Base-by-base conservation (phyloP, 2,797 vertebrate genomes). In the Odontamblyopus lacepedii region DNA sequence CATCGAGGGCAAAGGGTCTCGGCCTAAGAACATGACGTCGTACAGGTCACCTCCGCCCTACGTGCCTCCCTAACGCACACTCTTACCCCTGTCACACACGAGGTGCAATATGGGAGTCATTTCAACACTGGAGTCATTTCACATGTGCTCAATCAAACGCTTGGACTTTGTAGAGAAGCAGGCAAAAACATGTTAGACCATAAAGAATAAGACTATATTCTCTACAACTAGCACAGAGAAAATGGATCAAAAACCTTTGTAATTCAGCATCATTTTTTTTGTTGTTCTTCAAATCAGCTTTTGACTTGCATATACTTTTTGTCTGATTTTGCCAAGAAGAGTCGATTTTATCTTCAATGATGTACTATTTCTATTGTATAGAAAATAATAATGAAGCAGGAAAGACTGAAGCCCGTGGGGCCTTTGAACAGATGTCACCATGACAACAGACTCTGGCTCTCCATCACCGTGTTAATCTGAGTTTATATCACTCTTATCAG, bases 11-110 rank as follows among this genome's bases (percentile, higher is more conserved):
- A 99, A 99, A 92, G 97, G 98, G 78, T 98, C 97, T 60, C 98
- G 97, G 61, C 98, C 97, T 80, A 99, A 99, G 93, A 99, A 99
- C 95, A 99, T 99, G 97, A 98, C 97, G 92, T 93, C 97, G 0
- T 99, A 99, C 94, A 95, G 97, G 94, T 98, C 97, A 56, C 97
- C 98, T 29, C 97, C 98, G 1, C 97, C 98, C 74, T 99, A 99
- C 0, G 98, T 99, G 50, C 98, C 98, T 83, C 98, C 98, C 95
- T 99, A 99, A 95, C 80, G 67, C 89, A 85, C 87, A 88, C 80
- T 80, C 79, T 72, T 88, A 89, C 89, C 90, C 88, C 81, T 72
- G 63, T 85, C 79, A 79, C 87, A 88, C 85, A 86, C 82, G 81
- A 80, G 85, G 78, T 84, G 80, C 81, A 85, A 74, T 71, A 76